Evolutionary conservation across 23 tunicate genomes (phyloP).

Genomic region (Clavelina lepadiformis): DNA sequence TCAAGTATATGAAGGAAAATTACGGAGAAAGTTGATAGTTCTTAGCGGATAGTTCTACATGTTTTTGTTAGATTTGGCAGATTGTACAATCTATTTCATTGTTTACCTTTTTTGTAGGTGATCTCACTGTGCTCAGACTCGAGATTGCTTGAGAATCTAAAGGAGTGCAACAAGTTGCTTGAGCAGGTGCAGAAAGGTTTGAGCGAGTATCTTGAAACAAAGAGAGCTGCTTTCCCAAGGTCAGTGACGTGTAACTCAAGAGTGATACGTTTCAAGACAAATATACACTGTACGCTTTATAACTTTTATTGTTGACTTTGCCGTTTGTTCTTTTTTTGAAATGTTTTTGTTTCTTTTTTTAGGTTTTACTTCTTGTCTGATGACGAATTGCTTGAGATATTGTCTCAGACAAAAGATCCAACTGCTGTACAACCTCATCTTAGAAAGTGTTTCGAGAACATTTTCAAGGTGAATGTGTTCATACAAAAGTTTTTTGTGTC

Average conservation of each 20-base stretch:
- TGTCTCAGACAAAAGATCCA: slow-evolving; percentile 96
- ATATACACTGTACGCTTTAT: neutral
- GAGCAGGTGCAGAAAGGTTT: slow-evolving; percentile 98
- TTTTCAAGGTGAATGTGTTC: slow-evolving; percentile 50
- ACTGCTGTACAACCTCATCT: slow-evolving; percentile 98
- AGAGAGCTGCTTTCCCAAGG: slow-evolving; percentile 94
- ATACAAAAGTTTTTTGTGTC: neutral
- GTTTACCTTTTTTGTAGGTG: slow-evolving; percentile 35
- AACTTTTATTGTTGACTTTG: neutral
- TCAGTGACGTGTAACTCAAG: neutral
- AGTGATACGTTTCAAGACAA: neutral
- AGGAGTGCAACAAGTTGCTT: slow-evolving; percentile 93
- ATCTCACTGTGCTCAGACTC: slow-evolving; percentile 92
- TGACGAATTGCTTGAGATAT: slow-evolving; percentile 91
- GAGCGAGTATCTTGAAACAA: slow-evolving; percentile 96
- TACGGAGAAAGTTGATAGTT: no score
- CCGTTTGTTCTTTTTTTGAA: neutral
- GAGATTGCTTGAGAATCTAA: slow-evolving; percentile 78
- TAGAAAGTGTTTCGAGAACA: slow-evolving; percentile 91
- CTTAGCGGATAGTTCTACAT: no score
- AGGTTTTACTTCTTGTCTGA: slow-evolving; percentile 96
- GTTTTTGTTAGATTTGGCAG: neutral
- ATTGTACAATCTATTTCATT: no score
- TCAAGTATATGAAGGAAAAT: no score
- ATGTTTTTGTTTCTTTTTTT: neutral